Evolutionary conservation across 2,797 vertebrate species (phyloP), one percentile per base, ranked within the genome.

Genomic region (Poeciliopsis infans): DNA sequence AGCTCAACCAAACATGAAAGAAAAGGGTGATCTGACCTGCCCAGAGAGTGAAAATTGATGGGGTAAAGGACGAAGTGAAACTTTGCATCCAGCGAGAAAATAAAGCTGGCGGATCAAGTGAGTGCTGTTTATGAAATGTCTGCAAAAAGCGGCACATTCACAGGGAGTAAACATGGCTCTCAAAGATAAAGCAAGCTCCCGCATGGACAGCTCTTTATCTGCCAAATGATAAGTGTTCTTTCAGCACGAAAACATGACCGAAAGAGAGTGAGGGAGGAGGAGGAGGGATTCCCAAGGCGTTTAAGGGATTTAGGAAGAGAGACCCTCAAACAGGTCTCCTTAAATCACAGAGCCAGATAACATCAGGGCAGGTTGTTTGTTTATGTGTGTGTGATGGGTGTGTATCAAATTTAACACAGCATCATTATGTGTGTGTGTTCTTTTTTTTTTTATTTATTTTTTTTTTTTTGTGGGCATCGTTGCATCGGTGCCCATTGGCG

Each of bases 281-380:
- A 88, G 86, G 80, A 89, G 87, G 91, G 83, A 90, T 91, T 94
- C 93, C 91, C 92, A 83, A 75, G 92, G 91, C 90, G 85, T 94
- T 95, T 93, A 93, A 79, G 83, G 91, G 92, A 94, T 94, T 94
- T 94, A 93, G 87, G 85, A 92, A 82, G 85, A 95, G 89, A 94
- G 91, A 90, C 93, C 93, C 91, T 93, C 89, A 94, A 94, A 94
- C 89, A 91, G 82, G 71, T 77, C 79, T 85, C 69, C 83, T 90
- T 93, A 94, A 93, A 94, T 94, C 92, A 91, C 89, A 88, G 78
- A 85, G 78, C 53, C 77, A 88, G 94, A 94, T 94, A 93, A 36
- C 85, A 93, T 94, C 92, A 79, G 82, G 87, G 75, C 79, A 84
- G 90, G 87, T 86, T 90, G 80, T 86, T 87, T 91, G 77, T 83